Base-by-base conservation (phyloP, 2,888 invertebrate genomes). In the Torymus tubicola region DNA sequence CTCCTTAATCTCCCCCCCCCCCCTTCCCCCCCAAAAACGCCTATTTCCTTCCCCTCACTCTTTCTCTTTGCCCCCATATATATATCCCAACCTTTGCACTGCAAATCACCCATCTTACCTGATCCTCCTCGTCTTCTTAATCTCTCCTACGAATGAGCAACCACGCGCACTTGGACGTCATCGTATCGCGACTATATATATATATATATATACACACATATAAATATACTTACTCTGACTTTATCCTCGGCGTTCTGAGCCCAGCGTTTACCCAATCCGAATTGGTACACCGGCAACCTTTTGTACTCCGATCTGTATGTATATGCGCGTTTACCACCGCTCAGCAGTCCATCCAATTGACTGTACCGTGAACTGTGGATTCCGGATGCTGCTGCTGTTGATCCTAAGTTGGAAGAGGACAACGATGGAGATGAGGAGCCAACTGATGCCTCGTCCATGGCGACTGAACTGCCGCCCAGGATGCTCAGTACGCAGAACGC, bases 241-340 rank as follows among this genome's bases (percentile, higher is more conserved):
- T 92, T 88, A 0, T 89, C 89, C 78, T 92, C 92, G 72, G 91
- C 91, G 2, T 2, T 13, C 53, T 2, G 50, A 5, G 42, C 60
- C 69, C 83, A 42, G 92, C 92, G 73, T 87, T 92, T 86, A 81
- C 89, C 87, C 85, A 92, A 80, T 86, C 91, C 91, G 42, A 91
- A 91, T 71, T 90, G 92, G 77, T 90, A 91, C 1, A 92, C 91
- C 0, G 94, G 93, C 8, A 94, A 91, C 82, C 94, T 90, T 84
- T 94, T 94, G 84, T 93, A 94, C 83, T 94, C 93, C 0, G 94
- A 93, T 0, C 94, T 93, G 86, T 94, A 94, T 86, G 93, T 93
- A 86, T 94, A 94, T 64, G 93, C 93, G 0, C 93, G 92, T 74
- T 91, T 91, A 5, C 85, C 87, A 0, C 64, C 75, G 8, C 42